Base-by-base conservation (phyloP, 2,888 invertebrate genomes). In the Dolomedes plantarius region DNA sequence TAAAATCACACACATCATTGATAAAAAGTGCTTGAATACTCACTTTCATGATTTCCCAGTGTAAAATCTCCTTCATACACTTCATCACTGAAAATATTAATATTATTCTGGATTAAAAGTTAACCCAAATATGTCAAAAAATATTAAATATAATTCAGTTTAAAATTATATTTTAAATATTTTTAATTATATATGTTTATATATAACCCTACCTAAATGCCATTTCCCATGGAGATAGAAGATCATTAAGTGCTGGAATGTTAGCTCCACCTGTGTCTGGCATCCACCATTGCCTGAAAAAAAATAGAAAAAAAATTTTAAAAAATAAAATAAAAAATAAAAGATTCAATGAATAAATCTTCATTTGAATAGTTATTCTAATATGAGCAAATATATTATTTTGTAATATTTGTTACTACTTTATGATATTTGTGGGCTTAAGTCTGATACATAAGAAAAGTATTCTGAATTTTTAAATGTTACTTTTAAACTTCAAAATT, bases 221-320 rank as follows among this genome's bases (percentile, higher is more conserved):
- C 90, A 98, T 95, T 90, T 95, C 95, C 94, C 97, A 95, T 1
- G 94, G 94, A 92, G 95, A 91, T 0, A 98, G 92, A 13, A 98
- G 92, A 90, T 97, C 97, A 91, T 99, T 99, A 46, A 98, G 91
- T 0, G 98, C 98, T 0, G 98, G 98, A 68, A 98, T 94, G 91
- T 98, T 99, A 0, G 97, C 94, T 0, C 98, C 98, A 1, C 94
- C 94, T 0, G 94, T 95, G 91, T 97, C 96, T 0, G 97, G 97
- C 93, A 96, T 95, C 97, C 97, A 97, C 94, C 94, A 93, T 85
- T 92, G 92, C 75, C 92, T 92, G 87, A 50, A 69, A 36, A 23
- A 23, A 19, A 16, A 13, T 50, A 73, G 23, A 9, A 27, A 36
- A 36, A 16, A 19, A 28, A 39, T 36, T n/a, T n/a, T n/a, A n/a